Evolutionary conservation across 2,797 vertebrate genomes (phyloP), one percentile per base, ranked within the genome.

Genomic region (Xiphorhynchus erythropygius): DNA sequence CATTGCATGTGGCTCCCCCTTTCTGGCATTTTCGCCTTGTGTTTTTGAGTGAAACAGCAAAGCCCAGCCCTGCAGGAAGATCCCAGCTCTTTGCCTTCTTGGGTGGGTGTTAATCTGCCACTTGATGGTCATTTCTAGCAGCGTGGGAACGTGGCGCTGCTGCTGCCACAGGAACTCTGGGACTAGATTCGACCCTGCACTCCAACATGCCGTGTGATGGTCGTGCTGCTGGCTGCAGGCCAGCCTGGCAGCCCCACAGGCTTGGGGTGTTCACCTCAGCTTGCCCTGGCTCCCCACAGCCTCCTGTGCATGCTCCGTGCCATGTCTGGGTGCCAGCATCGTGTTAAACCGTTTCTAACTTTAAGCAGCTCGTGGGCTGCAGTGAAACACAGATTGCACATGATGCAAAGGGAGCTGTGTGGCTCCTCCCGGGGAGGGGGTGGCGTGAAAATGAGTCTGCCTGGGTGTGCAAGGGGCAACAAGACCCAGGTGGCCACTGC

Each of bases 351-450:
- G 30, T 47, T 93, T 69, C 92, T 90, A 82, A 91, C 84, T 94
- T 91, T 84, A 89, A 69, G 70, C 74, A 6, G 71, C 62, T 23
- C 1, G 89, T 93, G 91, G 94, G 96, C 76, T 93, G 95, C 67
- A 55, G 79, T 2, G 19, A 74, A 76, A 64, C 1, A n/a, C 35
- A 25, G 39, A 4, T 88, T 30, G 37, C 89, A 74, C 82, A 18
- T 24, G 37, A 77, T 4, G 39, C 10, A 76, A 88, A 44, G 49
- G 71, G 80, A 95, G 79, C 64, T 0, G 13, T 32, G 62, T 1
- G 37, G 69, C 79, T 68, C 7, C 79, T 65, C 56, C 33, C 15
- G 7, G 76, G 37, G 57, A 92, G 59, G 47, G 44, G 77, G 67
- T 5, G 25, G 77, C 1, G 2, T 46, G 89, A 82, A 94, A 87